Evolutionary conservation across 2,888 invertebrate species (phyloP).

Genomic region (Bursaphelenchus okinawaensis): DNA sequence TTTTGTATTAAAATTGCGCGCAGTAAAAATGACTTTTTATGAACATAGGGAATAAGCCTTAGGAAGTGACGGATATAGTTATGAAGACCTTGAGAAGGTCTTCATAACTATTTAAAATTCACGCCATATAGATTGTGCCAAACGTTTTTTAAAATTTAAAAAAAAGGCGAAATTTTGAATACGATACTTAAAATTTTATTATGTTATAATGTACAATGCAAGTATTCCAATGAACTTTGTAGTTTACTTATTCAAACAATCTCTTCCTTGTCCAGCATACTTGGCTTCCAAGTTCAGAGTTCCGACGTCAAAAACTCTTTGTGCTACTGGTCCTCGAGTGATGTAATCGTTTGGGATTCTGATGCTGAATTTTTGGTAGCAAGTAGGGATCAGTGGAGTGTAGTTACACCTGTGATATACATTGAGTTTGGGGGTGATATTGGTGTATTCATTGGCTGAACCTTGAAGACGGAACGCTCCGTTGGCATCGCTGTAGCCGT

Average conservation of each 20-base stretch:
- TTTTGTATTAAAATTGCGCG: too few relatives aligned
- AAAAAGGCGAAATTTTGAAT: too few relatives aligned
- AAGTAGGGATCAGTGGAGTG: constrained; percentile 3
- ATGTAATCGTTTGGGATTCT: constrained; percentile 17
- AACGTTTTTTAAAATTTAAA: too few relatives aligned
- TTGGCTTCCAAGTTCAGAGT: constrained; percentile 12
- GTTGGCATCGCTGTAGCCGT: constrained; percentile 43
- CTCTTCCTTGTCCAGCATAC: constrained; percentile 8
- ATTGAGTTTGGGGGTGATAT: constrained; percentile 28
- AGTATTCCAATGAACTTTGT: too few relatives aligned
- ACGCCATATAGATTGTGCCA: too few relatives aligned
- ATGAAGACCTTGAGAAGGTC: too few relatives aligned
- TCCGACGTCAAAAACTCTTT: constrained; percentile 19
- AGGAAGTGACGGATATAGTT: too few relatives aligned
- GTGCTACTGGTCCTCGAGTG: constrained; percentile 21
- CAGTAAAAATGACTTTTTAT: too few relatives aligned
- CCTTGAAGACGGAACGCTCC: constrained; percentile 39
- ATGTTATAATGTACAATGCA: too few relatives aligned
- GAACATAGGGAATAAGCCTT: too few relatives aligned
- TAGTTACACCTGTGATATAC: constrained; percentile 25
- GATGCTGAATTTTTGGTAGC: constrained; percentile 10
- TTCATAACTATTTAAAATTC: too few relatives aligned
- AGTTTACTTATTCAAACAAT: constrained; percentile 15
- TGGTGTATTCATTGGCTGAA: constrained; percentile 7
- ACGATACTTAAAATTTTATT: too few relatives aligned